Evolutionary conservation across 1,140 invertebrate species (phyloP), one percentile per base, ranked within the genome.

Genomic region (Maconellicoccus hirsutus): DNA sequence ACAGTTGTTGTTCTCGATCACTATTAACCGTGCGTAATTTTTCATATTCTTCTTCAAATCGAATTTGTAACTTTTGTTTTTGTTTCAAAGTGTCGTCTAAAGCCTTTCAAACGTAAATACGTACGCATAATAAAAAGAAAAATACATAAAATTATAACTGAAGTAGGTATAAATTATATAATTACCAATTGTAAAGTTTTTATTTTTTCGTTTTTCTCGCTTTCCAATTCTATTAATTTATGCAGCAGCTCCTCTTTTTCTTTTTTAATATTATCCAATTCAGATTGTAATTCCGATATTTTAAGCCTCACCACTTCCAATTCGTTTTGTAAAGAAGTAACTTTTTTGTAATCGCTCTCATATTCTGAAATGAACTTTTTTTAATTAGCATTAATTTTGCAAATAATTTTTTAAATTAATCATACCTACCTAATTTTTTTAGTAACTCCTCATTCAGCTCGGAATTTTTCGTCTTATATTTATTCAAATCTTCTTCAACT

Each of bases 31-130:
- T 85, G 71, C 83, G 78, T 26, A 86, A 76, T 74, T 83, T 82
- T 76, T 86, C 84, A 72, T 86, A 85, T 71, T 88, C 86, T 73
- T 81, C 79, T 74, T 86, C 83, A 81, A 84, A 86, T 75, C 83
- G 84, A 59, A 79, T 77, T 74, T 86, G 82, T 8, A 85, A 80
- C 74, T 82, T 80, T 73, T 82, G 79, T 72, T 84, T 83, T 75
- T 86, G 83, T 59, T 81, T 80, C 21, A 83, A 76, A 1, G 85
- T 83, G 73, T 83, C 82, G 38, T 87, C 85, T 27, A 87, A 76
- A 0, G 84, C 83, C 79, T 81, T 66, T 26, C 14, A 4, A 4
- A 66, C 4, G 22, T 25, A 66, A 66, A 6, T 66, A 23, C 14
- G 10, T 52, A 52, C n/a, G 14, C n/a, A 16, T 8, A 52, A 33